phyloP scores from a whole-genome alignment of 2,888 invertebrate species.

The Allacma fusca region DNA sequence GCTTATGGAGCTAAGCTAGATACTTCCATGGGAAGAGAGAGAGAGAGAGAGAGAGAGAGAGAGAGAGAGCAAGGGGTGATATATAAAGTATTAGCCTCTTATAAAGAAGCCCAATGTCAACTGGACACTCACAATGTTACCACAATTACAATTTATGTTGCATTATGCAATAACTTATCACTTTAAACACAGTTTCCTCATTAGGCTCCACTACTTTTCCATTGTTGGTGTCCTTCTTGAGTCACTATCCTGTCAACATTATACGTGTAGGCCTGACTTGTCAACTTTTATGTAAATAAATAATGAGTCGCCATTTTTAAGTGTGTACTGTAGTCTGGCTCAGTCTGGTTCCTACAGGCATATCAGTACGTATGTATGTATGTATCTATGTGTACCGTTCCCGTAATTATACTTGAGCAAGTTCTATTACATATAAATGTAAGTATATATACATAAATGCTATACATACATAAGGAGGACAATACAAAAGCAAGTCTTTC shows the following conservation, averaged over 20 bases:
- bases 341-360: no score
- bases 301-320: constrained; percentile 1
- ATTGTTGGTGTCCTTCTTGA: background rate
- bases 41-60: no score
- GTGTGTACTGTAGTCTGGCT: background rate
- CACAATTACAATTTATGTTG: constrained; percentile 2
- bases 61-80: no score
- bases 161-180: background rate
- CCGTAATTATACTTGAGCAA: no score
- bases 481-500: background rate
- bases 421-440: no score
- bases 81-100: no score
- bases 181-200: constrained; percentile 16
- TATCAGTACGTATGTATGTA: no score
- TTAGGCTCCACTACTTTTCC: background rate
- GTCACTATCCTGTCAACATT: constrained; percentile 4
- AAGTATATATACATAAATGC: no score
- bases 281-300: constrained; percentile 3
- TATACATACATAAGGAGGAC: no score
- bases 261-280: background rate
- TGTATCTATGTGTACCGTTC: no score
- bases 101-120: constrained; percentile 14
- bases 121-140: background rate
- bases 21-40: background rate
- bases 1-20: background rate